Percentiles rank a stretch among this genome's conserved stretches.
These are phyloP conservation scores for Corythornis leucogaster DNA, from an alignment of 2,797 vertebrate genomes.

Conservation along the genomic window DNA sequence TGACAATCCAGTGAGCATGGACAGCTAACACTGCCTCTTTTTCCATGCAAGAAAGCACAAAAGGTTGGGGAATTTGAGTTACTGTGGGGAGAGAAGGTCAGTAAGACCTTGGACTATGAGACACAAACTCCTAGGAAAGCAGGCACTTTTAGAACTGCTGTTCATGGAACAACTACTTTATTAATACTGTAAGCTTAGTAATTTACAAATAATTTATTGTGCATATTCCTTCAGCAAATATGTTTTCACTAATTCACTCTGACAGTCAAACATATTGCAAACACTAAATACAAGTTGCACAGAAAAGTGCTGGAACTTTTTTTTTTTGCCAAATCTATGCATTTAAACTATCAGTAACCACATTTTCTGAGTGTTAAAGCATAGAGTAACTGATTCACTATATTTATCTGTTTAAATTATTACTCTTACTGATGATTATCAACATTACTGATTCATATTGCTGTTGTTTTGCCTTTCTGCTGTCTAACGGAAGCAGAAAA, in stretches of 20 bases:
- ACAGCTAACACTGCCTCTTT: not conserved
- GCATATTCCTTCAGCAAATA: not conserved
- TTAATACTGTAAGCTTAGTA: not conserved
- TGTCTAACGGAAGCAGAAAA: not conserved
- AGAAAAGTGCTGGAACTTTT: slow-evolving; percentile 14
- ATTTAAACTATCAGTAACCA: not conserved
- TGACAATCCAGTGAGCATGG: not conserved
- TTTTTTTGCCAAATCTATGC: not conserved
- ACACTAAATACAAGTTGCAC: not conserved
- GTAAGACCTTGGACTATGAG: not conserved
- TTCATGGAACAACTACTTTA: not conserved
- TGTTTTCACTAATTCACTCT: not conserved
- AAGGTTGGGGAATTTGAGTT: not conserved
- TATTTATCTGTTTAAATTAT: not conserved
- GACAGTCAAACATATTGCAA: slow-evolving; percentile 5
- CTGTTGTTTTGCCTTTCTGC: not conserved
- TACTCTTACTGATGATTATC: slow-evolving; percentile 8
- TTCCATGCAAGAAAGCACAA: not conserved
- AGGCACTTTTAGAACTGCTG: not conserved
- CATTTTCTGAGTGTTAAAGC: not conserved
- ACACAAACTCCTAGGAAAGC: not conserved
- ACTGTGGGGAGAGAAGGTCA: not conserved
- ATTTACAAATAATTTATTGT: slow-evolving; percentile 1
- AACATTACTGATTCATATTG: slow-evolving; percentile 17
- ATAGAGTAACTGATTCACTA: slow-evolving; percentile 3